Conservation (phyloP, 2,113 vertebrate genomes). For the Heteronetta atricapilla region DNA sequence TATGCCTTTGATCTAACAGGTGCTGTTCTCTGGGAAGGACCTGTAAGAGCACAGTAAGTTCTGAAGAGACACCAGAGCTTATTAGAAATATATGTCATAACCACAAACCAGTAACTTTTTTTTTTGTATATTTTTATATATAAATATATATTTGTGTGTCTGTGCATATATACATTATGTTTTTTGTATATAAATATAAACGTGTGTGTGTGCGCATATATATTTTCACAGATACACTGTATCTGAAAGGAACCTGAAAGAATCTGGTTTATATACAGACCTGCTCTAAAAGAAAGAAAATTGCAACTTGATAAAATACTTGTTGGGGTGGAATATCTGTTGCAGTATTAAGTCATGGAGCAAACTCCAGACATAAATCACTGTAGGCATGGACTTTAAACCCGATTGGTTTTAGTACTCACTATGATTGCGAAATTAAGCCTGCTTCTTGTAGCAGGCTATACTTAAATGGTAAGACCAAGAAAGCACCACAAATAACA, state of each 20-base stretch:
- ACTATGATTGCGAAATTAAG: background rate
- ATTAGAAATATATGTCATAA: background rate
- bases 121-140: background rate
- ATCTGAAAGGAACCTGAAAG: background rate
- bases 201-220: background rate
- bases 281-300: background rate
- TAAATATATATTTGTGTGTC: background rate
- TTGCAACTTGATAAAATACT: background rate
- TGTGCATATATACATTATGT: too few species aligned
- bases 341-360: background rate
- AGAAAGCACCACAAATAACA: background rate
- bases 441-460: background rate
- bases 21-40: background rate
- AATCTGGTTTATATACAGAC: background rate
- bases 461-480: background rate
- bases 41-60: background rate
- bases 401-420: background rate
- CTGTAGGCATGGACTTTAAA: background rate
- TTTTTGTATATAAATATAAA: background rate
- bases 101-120: background rate
- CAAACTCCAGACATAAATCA: background rate
- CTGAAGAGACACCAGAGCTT: background rate
- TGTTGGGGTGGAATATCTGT: background rate
- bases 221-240: background rate
- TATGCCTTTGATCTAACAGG: background rate